These are phyloP conservation scores for Deilephila elpenor DNA, from an alignment of 2,888 invertebrate species.

Conservation along the genomic window DNA sequence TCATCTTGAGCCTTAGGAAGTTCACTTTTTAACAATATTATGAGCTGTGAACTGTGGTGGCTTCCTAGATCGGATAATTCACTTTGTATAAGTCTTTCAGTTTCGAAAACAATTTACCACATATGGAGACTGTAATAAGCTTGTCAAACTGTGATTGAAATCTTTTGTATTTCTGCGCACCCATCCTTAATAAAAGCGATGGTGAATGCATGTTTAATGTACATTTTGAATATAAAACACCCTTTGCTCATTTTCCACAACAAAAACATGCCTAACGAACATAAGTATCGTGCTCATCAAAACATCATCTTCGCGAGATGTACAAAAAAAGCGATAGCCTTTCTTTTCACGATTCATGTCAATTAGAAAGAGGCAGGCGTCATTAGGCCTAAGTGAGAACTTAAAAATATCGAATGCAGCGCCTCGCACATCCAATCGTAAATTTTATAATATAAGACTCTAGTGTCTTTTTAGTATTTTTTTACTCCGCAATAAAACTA, in stretches of 20 bases:
- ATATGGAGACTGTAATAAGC: too few relatives aligned
- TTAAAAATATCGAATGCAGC: constrained; percentile 19
- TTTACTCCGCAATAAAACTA: constrained; percentile 29
- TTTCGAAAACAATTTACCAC: too few relatives aligned
- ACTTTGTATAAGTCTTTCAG: too few relatives aligned
- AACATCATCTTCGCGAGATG: constrained; percentile 6
- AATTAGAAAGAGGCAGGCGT: neutral
- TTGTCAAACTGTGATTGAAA: too few relatives aligned
- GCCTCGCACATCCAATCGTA: constrained; percentile 1
- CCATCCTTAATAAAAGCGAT: too few relatives aligned
- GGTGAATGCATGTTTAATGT: too few relatives aligned
- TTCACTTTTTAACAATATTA: too few relatives aligned
- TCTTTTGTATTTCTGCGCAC: too few relatives aligned
- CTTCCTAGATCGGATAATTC: too few relatives aligned
- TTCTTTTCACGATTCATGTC: constrained; percentile 11
- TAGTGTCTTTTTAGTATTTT: constrained; percentile 27
- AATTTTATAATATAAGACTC: constrained; percentile 21
- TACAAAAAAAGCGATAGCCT: neutral
- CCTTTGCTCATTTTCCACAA: neutral
- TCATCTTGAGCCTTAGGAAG: too few relatives aligned
- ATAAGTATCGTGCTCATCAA: neutral
- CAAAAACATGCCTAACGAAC: neutral
- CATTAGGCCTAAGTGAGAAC: constrained; percentile 11
- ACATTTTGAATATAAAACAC: neutral
- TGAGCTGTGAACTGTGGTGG: too few relatives aligned